Conservation (phyloP, 1,140 invertebrate genomes). For the Rhagoletis pomonella region DNA sequence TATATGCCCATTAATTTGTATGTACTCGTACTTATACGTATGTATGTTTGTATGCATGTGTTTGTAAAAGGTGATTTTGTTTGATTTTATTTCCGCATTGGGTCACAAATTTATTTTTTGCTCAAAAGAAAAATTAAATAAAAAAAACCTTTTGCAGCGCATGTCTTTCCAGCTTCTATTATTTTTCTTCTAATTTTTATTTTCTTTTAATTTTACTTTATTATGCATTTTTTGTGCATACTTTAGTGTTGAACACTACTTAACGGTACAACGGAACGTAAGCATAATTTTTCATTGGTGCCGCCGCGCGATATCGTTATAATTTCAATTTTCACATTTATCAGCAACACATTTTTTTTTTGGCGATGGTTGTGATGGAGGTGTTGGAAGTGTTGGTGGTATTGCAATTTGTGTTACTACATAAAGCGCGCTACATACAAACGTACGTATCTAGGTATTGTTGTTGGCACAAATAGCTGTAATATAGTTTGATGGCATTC, state of each 20-base stretch:
- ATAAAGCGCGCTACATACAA: neutral
- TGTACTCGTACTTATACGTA: neutral
- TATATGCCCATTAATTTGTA: too few relatives aligned
- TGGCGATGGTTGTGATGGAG: too few relatives aligned
- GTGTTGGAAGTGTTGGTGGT: neutral
- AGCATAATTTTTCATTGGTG: constrained; percentile 25
- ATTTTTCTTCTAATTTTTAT: neutral
- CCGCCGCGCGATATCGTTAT: constrained; percentile 8
- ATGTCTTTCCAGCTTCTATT: neutral
- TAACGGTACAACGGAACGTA: neutral
- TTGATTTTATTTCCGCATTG: constrained; percentile 33
- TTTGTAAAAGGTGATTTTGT: neutral
- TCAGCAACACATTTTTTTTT: neutral
- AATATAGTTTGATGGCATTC: constrained; percentile 47
- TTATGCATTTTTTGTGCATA: neutral
- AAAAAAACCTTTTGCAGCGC: neutral
- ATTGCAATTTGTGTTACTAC: neutral
- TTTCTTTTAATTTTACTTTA: too few relatives aligned
- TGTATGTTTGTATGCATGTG: neutral
- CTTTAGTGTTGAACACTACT: neutral
- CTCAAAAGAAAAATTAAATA: neutral
- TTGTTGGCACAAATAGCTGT: constrained; percentile 16
- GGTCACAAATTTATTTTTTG: neutral
- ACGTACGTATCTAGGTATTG: neutral
- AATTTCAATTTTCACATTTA: constrained; percentile 37